A percentile compares a stretch with the other conserved stretches of the same genome.
Conservation (phyloP, 2,888 invertebrate genomes). For the Melipona bicolor region DNA sequence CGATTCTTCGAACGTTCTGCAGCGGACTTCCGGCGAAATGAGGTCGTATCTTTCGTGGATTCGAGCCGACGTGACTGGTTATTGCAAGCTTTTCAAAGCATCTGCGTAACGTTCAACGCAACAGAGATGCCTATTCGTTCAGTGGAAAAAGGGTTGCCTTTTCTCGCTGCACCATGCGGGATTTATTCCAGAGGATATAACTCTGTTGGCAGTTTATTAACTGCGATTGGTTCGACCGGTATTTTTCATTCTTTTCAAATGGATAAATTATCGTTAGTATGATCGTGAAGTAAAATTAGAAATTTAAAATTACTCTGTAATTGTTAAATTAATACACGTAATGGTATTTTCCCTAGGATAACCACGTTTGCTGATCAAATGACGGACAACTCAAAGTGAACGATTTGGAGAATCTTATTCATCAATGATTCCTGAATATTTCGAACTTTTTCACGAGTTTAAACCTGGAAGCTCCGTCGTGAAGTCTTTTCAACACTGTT, state of each 20-base stretch:
- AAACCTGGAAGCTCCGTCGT: no score
- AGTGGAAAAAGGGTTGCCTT: not conserved
- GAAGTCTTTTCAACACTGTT: no score
- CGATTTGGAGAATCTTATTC: not conserved
- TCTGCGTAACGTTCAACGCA: slow-evolving; percentile 3
- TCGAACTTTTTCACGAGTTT: no score
- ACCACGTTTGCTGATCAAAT: no score
- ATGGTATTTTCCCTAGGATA: not conserved
- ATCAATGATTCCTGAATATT: no score
- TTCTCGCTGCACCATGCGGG: not conserved
- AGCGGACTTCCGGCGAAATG: slow-evolving; percentile 4
- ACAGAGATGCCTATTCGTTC: not conserved
- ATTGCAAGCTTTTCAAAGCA: slow-evolving; percentile 4
- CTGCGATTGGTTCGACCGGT: not conserved
- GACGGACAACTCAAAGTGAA: no score
- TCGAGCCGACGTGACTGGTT: slow-evolving; percentile 4
- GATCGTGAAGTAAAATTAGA: not conserved
- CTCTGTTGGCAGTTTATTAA: not conserved
- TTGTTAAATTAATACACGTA: not conserved
- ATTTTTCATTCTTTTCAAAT: not conserved
- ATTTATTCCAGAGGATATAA: not conserved
- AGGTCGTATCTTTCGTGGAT: slow-evolving; percentile 22
- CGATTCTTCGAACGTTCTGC: slow-evolving; percentile 32
- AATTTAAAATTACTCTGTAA: not conserved
- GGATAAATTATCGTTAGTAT: not conserved